phyloP scores from a whole-genome alignment of 1,140 invertebrate genomes.

The Drosophila nasuta region DNA sequence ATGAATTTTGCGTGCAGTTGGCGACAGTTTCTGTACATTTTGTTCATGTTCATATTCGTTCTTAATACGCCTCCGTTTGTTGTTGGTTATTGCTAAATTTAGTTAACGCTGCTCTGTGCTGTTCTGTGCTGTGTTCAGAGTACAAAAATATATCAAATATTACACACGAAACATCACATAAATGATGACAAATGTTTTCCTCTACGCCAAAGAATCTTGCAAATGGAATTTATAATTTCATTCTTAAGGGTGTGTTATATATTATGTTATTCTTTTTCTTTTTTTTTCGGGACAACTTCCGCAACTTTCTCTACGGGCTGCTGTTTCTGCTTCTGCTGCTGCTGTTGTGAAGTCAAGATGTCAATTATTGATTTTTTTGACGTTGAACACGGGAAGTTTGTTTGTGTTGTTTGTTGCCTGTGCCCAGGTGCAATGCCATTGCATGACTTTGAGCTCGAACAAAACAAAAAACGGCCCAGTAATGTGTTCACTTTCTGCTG shows the following conservation, averaged over 20 bases:
- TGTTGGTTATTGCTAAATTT: slow-evolving; percentile 62
- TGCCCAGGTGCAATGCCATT: slow-evolving; percentile 27
- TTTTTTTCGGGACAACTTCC: slow-evolving; percentile 20
- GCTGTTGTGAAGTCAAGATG: slow-evolving; percentile 51
- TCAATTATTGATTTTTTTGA: slow-evolving; percentile 72
- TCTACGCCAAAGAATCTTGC: not conserved
- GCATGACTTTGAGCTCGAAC: slow-evolving; percentile 2
- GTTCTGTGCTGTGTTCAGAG: slow-evolving; percentile 36
- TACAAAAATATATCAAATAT: slow-evolving; percentile 17
- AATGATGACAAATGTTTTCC: slow-evolving; percentile 26
- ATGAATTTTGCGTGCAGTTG: slow-evolving; percentile 70
- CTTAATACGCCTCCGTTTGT: slow-evolving; percentile 15
- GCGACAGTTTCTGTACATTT: slow-evolving; percentile 74
- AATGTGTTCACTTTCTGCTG: not conserved
- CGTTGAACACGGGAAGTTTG: slow-evolving; percentile 26
- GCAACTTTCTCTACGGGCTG: slow-evolving; percentile 17
- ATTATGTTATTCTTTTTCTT: slow-evolving; percentile 13
- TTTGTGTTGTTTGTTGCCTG: slow-evolving; percentile 6
- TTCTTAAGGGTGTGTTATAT: slow-evolving; percentile 34
- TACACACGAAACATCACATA: slow-evolving; percentile 33
- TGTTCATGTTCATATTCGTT: slow-evolving; percentile 41
- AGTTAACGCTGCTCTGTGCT: slow-evolving; percentile 43
- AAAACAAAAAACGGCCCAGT: too few species aligned
- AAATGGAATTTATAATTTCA: slow-evolving; percentile 31
- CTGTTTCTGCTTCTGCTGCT: not conserved